These are phyloP conservation scores for Temnothorax nylanderi DNA, from an alignment of 1,140 invertebrate genomes.

Conservation along the genomic window DNA sequence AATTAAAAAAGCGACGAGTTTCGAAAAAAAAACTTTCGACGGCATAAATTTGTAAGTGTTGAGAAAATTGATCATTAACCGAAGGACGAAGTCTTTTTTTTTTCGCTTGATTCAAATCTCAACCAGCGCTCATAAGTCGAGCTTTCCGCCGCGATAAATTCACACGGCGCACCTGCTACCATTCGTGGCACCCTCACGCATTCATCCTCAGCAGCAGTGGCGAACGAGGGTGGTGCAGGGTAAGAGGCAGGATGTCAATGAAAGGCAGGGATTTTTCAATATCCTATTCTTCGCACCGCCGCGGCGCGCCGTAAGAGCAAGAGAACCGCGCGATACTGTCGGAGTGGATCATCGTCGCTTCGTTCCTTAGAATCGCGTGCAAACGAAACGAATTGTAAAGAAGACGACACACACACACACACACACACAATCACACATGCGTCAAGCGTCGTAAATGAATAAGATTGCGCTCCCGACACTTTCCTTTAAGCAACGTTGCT, in stretches of 20 bases:
- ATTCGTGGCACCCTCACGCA: slow-evolving; percentile 70
- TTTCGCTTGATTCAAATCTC: slow-evolving; percentile 65
- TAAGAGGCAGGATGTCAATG: slow-evolving; percentile 66
- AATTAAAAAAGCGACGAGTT: not conserved
- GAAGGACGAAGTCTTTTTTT: slow-evolving; percentile 21
- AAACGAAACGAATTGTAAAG: slow-evolving; percentile 24
- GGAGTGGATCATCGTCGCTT: slow-evolving; percentile 37
- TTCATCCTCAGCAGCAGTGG: slow-evolving; percentile 65
- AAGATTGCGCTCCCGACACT: not conserved
- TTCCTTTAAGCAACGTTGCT: not conserved
- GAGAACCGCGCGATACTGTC: slow-evolving; percentile 42
- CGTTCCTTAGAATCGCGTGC: slow-evolving; percentile 21
- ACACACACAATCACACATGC: not conserved
- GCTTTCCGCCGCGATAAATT: slow-evolving; percentile 72
- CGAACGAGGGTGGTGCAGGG: slow-evolving; percentile 15
- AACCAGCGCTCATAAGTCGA: slow-evolving; percentile 72
- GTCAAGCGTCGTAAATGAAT: slow-evolving; percentile 1
- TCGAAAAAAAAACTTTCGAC: not conserved
- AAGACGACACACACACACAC: not conserved
- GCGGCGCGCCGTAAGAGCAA: slow-evolving; percentile 22
- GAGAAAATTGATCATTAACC: slow-evolving; percentile 51
- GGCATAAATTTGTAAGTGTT: not conserved
- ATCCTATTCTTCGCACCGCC: slow-evolving; percentile 70
- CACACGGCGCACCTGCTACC: slow-evolving; percentile 72
- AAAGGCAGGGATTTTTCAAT: slow-evolving; percentile 79